A percentile compares a stretch with the other conserved stretches of the same genome.
Conservation (phyloP, 2,797 vertebrate genomes). For the Fundulus diaphanus region DNA sequence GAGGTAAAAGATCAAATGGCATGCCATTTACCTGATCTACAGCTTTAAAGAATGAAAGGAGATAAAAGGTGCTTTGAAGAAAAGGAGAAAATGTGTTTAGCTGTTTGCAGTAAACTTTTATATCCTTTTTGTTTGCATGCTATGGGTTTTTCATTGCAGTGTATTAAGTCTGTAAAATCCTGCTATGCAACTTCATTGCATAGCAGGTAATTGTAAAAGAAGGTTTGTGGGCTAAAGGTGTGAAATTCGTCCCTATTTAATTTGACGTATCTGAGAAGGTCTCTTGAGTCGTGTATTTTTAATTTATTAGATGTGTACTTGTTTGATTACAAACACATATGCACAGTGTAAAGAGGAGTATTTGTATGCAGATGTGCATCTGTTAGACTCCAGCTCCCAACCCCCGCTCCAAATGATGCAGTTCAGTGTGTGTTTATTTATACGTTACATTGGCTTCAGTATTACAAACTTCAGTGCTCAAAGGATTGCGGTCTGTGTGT, state of each 20-base stretch:
- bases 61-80: no score
- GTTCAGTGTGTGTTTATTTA: constrained; percentile 63
- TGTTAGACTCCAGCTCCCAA: constrained; percentile 26
- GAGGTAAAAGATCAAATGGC: not conserved
- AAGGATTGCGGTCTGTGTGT: constrained; percentile 44
- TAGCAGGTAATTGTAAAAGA: not conserved
- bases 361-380: constrained; percentile 4
- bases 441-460: constrained; percentile 53
- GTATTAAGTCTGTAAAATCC: not conserved
- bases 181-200: not conserved
- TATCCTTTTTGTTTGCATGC: not conserved
- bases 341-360: not conserved
- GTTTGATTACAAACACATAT: constrained; percentile 15
- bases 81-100: not conserved
- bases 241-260: not conserved
- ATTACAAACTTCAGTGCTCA: constrained; percentile 52
- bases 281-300: constrained; percentile 7
- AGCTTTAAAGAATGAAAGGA: not conserved
- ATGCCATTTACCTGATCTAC: no score
- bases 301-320: constrained; percentile 2
- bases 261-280: not conserved
- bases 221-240: not conserved
- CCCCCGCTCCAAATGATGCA: constrained; percentile 38
- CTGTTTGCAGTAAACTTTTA: no score
- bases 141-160: not conserved